phyloP scores from a whole-genome alignment of 1,140 invertebrate genomes.

The Notospermus geniculatus region DNA sequence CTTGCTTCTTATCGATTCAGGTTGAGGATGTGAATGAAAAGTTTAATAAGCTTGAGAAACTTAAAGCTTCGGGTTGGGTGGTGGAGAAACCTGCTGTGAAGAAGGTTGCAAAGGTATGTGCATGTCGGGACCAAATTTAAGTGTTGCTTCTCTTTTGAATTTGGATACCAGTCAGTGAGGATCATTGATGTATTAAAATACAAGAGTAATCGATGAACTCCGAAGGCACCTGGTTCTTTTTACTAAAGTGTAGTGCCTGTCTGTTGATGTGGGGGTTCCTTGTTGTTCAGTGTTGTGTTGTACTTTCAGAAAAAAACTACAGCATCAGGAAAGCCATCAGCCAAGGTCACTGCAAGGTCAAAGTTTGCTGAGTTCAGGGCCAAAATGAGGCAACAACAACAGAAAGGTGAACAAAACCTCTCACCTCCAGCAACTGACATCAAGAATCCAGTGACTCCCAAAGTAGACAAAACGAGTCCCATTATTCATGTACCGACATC shows the following conservation, averaged over 20 bases:
- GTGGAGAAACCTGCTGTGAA: slow-evolving; percentile 24
- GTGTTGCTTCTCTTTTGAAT: no score
- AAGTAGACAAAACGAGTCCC: not conserved
- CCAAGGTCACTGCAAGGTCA: slow-evolving; percentile 25
- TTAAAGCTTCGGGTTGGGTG: slow-evolving; percentile 42
- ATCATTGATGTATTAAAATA: no score
- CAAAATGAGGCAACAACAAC: slow-evolving; percentile 40
- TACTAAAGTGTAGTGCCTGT: no score
- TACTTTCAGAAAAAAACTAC: slow-evolving; percentile 41
- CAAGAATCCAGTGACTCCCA: slow-evolving; percentile 11
- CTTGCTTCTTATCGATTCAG: slow-evolving; percentile 23
- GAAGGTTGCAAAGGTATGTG: slow-evolving; percentile 33
- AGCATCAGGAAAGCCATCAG: slow-evolving; percentile 29
- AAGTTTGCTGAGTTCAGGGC: slow-evolving; percentile 52
- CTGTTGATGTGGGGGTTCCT: no score
- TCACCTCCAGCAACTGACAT: not conserved
- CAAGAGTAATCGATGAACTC: no score
- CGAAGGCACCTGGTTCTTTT: no score
- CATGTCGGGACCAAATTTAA: not conserved
- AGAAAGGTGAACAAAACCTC: slow-evolving; percentile 6
- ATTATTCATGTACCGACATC: not conserved
- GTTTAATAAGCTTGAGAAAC: slow-evolving; percentile 39
- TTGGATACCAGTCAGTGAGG: no score
- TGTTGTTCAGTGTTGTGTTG: no score
- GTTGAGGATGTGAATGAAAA: slow-evolving; percentile 50